Conservation (phyloP, 2,888 invertebrate genomes). For the Philhelius pedissequus region DNA sequence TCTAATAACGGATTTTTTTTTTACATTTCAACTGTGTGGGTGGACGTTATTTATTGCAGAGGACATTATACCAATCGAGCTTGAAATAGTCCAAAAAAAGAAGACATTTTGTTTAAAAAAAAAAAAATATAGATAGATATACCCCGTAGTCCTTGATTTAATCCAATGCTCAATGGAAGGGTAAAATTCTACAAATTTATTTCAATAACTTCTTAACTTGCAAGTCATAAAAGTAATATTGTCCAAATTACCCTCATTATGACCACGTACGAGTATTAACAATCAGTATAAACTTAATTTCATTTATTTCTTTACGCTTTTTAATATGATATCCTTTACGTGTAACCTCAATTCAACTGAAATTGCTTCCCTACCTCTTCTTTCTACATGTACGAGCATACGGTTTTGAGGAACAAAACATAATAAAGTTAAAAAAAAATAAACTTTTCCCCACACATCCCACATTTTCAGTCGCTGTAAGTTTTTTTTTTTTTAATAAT, state of each 20-base stretch:
- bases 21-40: not conserved
- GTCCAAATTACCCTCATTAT: not conserved
- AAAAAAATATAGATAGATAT: not conserved
- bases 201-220: not conserved
- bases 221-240: slow-evolving; percentile 8
- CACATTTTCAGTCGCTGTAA: slow-evolving; percentile 6
- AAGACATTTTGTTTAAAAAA: not conserved
- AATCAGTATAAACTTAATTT: slow-evolving; percentile 15
- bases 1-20: not conserved
- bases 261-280: slow-evolving; percentile 7
- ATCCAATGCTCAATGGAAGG: not conserved
- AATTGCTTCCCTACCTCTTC: not conserved
- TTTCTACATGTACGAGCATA: not conserved
- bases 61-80: not conserved
- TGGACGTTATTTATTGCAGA: not conserved
- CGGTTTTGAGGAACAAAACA: not conserved
- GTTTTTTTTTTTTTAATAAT: not conserved
- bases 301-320: not conserved
- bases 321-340: not conserved
- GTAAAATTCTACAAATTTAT: not conserved
- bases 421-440: slow-evolving; percentile 42
- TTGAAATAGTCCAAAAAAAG: not conserved
- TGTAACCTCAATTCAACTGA: slow-evolving; percentile 3
- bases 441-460: slow-evolving; percentile 51
- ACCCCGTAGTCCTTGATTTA: not conserved